These are phyloP conservation scores for Euleptes europaea DNA, from an alignment of 2,113 vertebrate genomes.

Conservation along the genomic window DNA sequence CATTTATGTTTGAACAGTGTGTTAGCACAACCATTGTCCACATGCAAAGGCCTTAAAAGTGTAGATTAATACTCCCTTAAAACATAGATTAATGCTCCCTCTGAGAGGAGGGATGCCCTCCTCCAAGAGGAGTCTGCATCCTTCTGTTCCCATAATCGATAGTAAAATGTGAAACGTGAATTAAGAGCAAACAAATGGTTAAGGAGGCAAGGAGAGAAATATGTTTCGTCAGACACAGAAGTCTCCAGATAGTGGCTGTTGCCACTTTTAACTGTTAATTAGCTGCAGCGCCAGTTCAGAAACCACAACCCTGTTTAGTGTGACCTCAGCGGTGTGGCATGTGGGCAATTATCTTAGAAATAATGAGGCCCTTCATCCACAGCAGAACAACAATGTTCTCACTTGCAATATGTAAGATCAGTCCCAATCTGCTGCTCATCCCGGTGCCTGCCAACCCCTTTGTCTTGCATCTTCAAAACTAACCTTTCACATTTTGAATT, in stretches of 20 bases:
- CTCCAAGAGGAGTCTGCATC: not conserved
- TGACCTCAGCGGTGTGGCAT: slow-evolving; percentile 73
- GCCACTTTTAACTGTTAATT: slow-evolving; percentile 67
- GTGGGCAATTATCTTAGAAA: slow-evolving; percentile 75
- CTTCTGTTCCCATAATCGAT: not conserved
- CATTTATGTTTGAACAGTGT: not conserved
- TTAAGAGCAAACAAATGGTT: slow-evolving; percentile 16
- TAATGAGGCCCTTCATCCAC: slow-evolving; percentile 76
- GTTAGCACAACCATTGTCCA: not conserved
- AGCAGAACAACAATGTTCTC: slow-evolving; percentile 67
- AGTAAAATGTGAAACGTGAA: not conserved
- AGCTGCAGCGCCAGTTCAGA: slow-evolving; percentile 59
- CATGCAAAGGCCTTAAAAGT: not conserved
- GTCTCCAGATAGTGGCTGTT: slow-evolving; percentile 46
- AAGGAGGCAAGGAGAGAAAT: not conserved
- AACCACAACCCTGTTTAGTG: slow-evolving; percentile 47
- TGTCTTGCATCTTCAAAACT: slow-evolving; percentile 65
- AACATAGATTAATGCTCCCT: no score
- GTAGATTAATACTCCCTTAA: not conserved
- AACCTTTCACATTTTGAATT: slow-evolving; percentile 73
- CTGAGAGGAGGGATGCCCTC: no score
- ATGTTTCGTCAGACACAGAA: slow-evolving; percentile 14
- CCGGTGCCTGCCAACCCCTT: slow-evolving; percentile 58
- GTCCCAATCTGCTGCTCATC: slow-evolving; percentile 68
- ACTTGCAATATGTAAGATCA: slow-evolving; percentile 66